phyloP scores from a whole-genome alignment of 2,113 vertebrate species.

The Aramus guarauna region DNA sequence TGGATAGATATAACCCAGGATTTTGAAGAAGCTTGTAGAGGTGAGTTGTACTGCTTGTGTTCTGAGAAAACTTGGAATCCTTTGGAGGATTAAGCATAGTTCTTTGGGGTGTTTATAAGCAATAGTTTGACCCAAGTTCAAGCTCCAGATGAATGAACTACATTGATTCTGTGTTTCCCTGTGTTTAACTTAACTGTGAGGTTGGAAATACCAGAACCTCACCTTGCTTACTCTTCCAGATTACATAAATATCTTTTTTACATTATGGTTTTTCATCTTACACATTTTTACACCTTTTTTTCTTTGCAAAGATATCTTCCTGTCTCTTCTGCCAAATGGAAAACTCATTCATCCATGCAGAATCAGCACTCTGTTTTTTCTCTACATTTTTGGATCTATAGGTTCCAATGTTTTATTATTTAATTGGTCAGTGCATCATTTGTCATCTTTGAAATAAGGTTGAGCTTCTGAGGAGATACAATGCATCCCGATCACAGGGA shows the following conservation, averaged over 20 bases:
- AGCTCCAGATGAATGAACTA: background rate
- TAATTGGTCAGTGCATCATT: background rate
- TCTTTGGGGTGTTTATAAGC: background rate
- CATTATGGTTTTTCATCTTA: background rate
- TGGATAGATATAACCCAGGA: conserved; percentile 97
- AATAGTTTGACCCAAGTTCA: background rate
- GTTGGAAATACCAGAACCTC: background rate
- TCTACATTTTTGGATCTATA: background rate
- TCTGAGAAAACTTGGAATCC: background rate
- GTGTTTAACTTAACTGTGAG: background rate
- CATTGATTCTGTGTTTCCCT: background rate
- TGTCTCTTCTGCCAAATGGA: background rate
- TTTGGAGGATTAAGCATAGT: background rate
- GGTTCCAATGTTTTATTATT: background rate
- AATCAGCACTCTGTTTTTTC: background rate
- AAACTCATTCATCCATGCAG: background rate
- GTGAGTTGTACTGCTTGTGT: conserved; percentile 62
- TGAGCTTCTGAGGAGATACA: background rate
- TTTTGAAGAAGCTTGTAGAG: conserved; percentile 94
- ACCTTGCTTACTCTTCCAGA: background rate
- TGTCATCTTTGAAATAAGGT: background rate
- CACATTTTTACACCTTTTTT: background rate
- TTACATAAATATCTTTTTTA: background rate
- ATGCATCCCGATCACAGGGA: background rate
- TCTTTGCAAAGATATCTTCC: background rate